Base-by-base conservation (phyloP, 2,797 vertebrate species). In the Sitta carolinensis region DNA sequence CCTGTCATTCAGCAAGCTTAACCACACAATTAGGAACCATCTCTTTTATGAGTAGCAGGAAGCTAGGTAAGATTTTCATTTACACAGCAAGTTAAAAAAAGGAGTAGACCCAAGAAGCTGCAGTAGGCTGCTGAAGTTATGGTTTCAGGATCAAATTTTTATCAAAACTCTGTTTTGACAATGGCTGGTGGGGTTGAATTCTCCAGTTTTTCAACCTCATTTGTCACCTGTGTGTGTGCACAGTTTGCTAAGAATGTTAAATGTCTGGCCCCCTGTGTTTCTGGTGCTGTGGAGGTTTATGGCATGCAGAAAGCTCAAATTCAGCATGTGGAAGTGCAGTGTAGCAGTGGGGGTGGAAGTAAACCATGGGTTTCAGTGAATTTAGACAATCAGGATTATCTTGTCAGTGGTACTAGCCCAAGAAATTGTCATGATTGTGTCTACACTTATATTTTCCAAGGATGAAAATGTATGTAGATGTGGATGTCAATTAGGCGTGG, bases 1-100 rank as follows among this genome's bases (percentile, higher is more conserved):
- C 74, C 57, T 93, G 94, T 96, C 88, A 94, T 95, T 96, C 90
- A 94, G 81, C 72, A 93, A 97, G 79, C 40, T 74, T 26, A 64
- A 19, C 0, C 1, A 58, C 25, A 43, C 21, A 57, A 50, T 26
- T 79, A 97, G 43, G 57, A 95, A 59, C 12, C 59, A 73, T 73
- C 69, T 88, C 70, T 92, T 77, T 88, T 66, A 70, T 68, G 78
- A 83, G 72, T 94, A 74, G 2, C 34, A 72, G 16, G 7, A 42
- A 77, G 2, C 6, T 62, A 76, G 40, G 11, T 25, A 52, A 14
- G 54, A 54, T 89, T 87, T 66, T 7, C 1, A 1, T 73, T 87
- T 89, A 66, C 40, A 17, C 3, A 87, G 10, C 3, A 68, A 19
- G 27, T 47, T 45, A 11, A 55, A 77, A 79, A 57, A 45, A 48